Percentiles rank a stretch among this genome's conserved stretches.
phyloP scores from a whole-genome alignment of 2,888 invertebrate species.

The Drosophila algonquin region DNA sequence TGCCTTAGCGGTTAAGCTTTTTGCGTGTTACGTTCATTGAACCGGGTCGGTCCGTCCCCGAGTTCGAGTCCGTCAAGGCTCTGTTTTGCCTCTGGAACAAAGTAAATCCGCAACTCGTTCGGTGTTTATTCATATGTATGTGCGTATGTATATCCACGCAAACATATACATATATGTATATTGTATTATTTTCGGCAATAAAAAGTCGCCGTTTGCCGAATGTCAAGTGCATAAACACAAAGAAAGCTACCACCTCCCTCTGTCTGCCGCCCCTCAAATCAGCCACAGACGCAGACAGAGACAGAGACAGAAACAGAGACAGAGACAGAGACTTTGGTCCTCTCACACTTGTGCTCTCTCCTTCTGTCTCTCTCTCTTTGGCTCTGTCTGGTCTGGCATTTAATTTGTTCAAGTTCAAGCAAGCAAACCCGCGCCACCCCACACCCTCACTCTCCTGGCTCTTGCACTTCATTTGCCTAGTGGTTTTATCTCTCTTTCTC shows the following conservation, averaged over 20 bases:
- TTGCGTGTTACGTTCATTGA: slow-evolving; percentile 62
- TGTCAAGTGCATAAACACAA: slow-evolving; percentile 76
- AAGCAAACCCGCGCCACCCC: slow-evolving; percentile 19
- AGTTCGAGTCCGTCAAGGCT: slow-evolving; percentile 59
- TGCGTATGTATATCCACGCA: slow-evolving; percentile 18
- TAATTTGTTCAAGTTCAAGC: slow-evolving; percentile 66
- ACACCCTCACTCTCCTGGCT: slow-evolving; percentile 22
- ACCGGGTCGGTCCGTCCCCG: slow-evolving; percentile 41
- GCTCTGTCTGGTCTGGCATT: slow-evolving; percentile 54
- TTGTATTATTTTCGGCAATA: slow-evolving; percentile 68
- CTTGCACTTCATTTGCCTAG: slow-evolving; percentile 58
- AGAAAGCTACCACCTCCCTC: slow-evolving; percentile 56
- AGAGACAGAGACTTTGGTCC: background rate
- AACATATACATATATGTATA: slow-evolving; percentile 5
- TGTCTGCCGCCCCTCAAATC: slow-evolving; percentile 1
- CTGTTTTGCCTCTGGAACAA: slow-evolving; percentile 33
- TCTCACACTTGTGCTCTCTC: background rate
- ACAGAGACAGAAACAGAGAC: background rate
- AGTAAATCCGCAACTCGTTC: slow-evolving; percentile 49
- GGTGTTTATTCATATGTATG: slow-evolving; percentile 35
- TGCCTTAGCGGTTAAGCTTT: slow-evolving; percentile 21
- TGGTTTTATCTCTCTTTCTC: slow-evolving; percentile 36
- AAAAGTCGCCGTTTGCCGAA: slow-evolving; percentile 61
- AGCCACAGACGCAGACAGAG: background rate
- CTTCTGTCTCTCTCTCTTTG: slow-evolving; percentile 5